Percentiles rank a stretch among this genome's conserved stretches.
Evolutionary conservation across 2,797 vertebrate genomes (phyloP).

Genomic region (Sebastes matsubarae): DNA sequence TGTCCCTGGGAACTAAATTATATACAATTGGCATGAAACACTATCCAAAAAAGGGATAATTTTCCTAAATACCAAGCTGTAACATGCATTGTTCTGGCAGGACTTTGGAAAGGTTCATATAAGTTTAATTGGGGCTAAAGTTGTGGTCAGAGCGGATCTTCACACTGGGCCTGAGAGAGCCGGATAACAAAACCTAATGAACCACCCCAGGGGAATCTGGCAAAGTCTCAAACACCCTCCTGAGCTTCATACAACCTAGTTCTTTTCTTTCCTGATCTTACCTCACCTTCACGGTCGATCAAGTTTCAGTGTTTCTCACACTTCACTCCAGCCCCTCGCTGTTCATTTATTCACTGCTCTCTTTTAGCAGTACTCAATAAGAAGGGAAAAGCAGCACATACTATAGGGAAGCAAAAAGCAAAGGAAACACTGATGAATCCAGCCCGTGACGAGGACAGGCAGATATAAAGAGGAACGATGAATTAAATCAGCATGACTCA

Average conservation of each 20-base stretch:
- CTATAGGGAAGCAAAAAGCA: not conserved
- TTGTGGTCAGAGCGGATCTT: constrained; percentile 23
- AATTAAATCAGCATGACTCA: constrained; percentile 65
- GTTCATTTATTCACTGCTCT: not conserved
- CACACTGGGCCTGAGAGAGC: constrained; percentile 8
- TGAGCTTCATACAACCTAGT: constrained; percentile 3
- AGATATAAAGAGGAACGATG: constrained; percentile 54
- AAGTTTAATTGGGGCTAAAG: constrained; percentile 18
- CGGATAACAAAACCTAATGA: constrained; percentile 34
- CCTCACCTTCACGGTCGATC: constrained; percentile 39
- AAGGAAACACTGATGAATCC: not conserved
- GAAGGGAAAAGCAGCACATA: not conserved
- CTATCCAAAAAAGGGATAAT: not conserved
- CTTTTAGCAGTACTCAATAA: not conserved
- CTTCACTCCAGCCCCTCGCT: not conserved
- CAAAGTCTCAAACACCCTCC: constrained; percentile 34
- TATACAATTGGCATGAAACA: not conserved
- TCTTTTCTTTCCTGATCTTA: constrained; percentile 45
- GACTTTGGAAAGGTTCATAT: not conserved
- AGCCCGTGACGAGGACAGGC: not conserved
- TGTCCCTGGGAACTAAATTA: not conserved
- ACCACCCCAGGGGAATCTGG: constrained; percentile 24
- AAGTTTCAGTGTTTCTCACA: constrained; percentile 59
- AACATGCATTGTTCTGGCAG: not conserved
- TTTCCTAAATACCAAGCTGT: not conserved